Evolutionary conservation across 2,797 vertebrate species (phyloP), one percentile per base, ranked within the genome.

Genomic region (Coccyzus lansbergi): DNA sequence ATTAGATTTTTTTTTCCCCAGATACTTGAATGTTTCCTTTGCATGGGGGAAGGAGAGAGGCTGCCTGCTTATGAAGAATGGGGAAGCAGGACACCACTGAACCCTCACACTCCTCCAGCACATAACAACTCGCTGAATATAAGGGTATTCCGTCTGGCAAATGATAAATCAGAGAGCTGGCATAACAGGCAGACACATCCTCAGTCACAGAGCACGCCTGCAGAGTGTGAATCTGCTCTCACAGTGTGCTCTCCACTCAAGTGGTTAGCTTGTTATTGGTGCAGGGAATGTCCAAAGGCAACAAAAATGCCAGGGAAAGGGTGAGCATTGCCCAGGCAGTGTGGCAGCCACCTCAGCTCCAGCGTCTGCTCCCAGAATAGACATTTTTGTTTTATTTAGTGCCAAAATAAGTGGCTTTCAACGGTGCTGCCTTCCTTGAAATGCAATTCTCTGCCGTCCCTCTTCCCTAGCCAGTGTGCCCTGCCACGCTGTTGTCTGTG

Each of bases 241-340:
- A 31, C 22, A 24, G 48, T 0, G 0, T 14, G 67, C 52, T 79
- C 67, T 76, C 26, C 38, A 6, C 49, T 28, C 3, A 0, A 62
- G 28, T 1, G 8, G 76, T 83, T 48, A 33, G 40, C 49, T 70
- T n/a, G 38, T 44, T 48, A 4, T 0, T 38, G 1, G 59, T 24
- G 38, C 46, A 36, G 55, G 31, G 33, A 38, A 33, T 0, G 0
- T 52, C 40, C 38, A 36, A 18, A 9, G 33, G 22, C 26, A 59
- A 51, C n/a, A 69, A 86, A 78, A 88, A 72, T 17, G n/a, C 20
- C 22, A 44, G n/a, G 2, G 1, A 58, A 83, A 58, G 20, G 12
- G 12, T 13, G 12, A 75, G 13, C 7, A 16, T 58, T 69, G 26
- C 34, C 38, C 67, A 62, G 34, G n/a, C 55, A 24, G 28, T 26